Conservation (phyloP, 2,113 vertebrate genomes). For the Balaeniceps rex region DNA sequence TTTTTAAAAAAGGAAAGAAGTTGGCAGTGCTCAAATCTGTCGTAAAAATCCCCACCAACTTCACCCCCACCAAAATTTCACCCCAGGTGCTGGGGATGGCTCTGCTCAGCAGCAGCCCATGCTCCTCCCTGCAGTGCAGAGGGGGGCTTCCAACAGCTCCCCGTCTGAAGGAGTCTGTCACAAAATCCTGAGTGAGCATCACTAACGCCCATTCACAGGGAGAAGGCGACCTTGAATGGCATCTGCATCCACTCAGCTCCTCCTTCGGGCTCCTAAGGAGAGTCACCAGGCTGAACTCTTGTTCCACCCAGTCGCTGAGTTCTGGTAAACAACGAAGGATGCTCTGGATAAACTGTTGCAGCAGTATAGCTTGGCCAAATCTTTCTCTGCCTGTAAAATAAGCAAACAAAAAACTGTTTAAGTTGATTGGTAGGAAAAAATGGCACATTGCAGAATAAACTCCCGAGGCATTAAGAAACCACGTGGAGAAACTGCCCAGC, state of each 20-base stretch:
- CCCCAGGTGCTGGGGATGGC: background rate
- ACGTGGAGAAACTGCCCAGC: background rate
- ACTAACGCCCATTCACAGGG: background rate
- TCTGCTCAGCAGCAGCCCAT: background rate
- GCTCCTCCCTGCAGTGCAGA: background rate
- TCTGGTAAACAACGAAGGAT: background rate
- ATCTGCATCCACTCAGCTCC: background rate
- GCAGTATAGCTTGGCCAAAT: background rate
- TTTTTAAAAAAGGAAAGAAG: background rate
- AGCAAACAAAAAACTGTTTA: background rate
- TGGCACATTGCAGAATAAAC: background rate
- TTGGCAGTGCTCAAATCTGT: background rate
- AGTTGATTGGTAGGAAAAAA: background rate
- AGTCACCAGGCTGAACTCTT: background rate
- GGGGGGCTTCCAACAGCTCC: background rate
- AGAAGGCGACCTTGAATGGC: background rate
- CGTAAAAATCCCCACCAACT: background rate
- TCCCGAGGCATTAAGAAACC: background rate
- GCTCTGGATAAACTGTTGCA: background rate
- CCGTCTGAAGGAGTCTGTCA: background rate
- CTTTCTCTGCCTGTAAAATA: background rate
- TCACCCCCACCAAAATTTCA: background rate
- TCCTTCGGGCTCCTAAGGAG: background rate
- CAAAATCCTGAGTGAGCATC: background rate
- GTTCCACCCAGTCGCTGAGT: background rate